Evolutionary conservation across 2,888 invertebrate species (phyloP), one percentile per base, ranked within the genome.

Genomic region (Phaedon cochleariae): DNA sequence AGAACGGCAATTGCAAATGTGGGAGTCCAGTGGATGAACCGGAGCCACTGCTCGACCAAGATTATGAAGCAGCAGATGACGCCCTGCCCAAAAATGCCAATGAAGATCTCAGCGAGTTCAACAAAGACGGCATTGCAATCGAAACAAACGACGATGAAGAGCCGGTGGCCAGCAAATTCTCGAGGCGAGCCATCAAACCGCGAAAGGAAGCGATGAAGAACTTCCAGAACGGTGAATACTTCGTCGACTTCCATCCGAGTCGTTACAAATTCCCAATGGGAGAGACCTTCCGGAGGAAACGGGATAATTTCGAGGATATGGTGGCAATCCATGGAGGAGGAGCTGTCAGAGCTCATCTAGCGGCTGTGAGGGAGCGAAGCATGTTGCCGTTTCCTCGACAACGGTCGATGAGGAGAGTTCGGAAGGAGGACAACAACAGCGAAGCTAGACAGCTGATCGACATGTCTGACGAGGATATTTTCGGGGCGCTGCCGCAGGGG

Each of bases 401-500:
- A 6, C 52, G 66, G 15, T 62, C 68, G 22, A 63, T 68, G 31
- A 73, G 77, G 54, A 68, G 77, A 29, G 71, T 71, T 18, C 65
- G 62, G 22, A 69, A 67, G 7, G 68, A 73, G 22, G 68, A 70
- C n/a, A 60, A 69, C 18, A 60, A 70, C 20, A 65, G 54, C 18
- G 62, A 69, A 9, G 69, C 73, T 21, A 73, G 73, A 9, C 72
- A 76, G 64, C 64, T 81, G 20, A 76, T 73, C 2, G 79, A 80
- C 60, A 77, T 83, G 71, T 77, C 81, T 0, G 82, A 80, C 46
- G 75, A 79, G 37, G 84, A 83, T 70, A 73, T 84, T 20, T 84
- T 84, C 71, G 84, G 84, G 1, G 81, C 80, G 0, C 71, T 84
- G 18, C 83, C 84, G 1, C 81, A 83, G 68, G 77, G 80, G 64